Conservation (phyloP, 2,888 invertebrate species). For the Ceraclea dissimilis region DNA sequence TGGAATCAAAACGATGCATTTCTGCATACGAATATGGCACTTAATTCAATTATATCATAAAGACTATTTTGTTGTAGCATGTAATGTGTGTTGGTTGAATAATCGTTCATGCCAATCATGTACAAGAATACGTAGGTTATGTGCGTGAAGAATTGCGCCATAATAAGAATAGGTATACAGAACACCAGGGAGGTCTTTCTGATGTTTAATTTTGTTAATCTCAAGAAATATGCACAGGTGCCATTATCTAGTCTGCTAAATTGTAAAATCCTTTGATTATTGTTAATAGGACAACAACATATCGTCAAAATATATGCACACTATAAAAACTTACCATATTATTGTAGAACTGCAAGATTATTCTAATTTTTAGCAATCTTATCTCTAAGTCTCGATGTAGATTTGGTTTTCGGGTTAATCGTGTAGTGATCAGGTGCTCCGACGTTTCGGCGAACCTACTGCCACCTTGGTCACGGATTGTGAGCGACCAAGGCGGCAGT, state of each 20-base stretch:
- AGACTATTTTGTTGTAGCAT: not conserved
- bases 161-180: constrained; percentile 8
- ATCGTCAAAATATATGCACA: too few relatives aligned
- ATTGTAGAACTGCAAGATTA: too few relatives aligned
- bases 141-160: constrained; percentile 19
- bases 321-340: too few relatives aligned
- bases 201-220: not conserved
- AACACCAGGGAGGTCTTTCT: constrained; percentile 16
- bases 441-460: too few relatives aligned
- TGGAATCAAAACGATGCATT: not conserved
- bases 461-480: too few relatives aligned
- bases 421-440: too few relatives aligned
- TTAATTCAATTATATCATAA: not conserved
- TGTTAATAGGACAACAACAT: too few relatives aligned
- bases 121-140: constrained; percentile 15
- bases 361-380: too few relatives aligned
- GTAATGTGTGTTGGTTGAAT: constrained; percentile 3
- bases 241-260: not conserved
- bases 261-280: not conserved
- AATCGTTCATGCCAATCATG: constrained; percentile 20
- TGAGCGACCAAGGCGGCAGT: too few relatives aligned
- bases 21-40: not conserved
- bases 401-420: too few relatives aligned
- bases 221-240: constrained; percentile 6
- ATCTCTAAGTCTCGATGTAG: too few relatives aligned